A percentile compares a stretch with the other conserved stretches of the same genome.
Evolutionary conservation across 92 coral and sea anemone genomes (phyloP).

Genomic region (Anthopleura xanthogrammica): DNA sequence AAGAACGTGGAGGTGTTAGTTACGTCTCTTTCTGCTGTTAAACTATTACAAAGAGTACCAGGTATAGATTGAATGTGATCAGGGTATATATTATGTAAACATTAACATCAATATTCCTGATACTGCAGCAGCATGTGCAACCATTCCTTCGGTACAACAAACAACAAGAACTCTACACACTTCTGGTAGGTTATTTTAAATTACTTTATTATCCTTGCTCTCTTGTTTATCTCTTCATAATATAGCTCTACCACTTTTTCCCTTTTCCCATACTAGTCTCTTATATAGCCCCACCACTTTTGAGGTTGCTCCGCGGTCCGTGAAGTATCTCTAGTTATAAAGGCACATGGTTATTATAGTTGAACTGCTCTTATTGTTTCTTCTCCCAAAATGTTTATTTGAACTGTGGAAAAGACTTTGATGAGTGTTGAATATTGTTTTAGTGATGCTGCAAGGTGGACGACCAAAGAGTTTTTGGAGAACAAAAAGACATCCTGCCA

Average conservation of each 20-base stretch:
- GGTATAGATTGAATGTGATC: neutral
- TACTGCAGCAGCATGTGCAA: neutral
- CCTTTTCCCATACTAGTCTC: no score
- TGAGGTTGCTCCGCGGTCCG: no score
- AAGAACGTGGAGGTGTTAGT: neutral
- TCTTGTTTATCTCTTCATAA: neutral
- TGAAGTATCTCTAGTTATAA: no score
- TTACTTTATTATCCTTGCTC: neutral
- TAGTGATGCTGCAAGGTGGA: slow-evolving; percentile 61
- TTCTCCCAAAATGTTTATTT: no score
- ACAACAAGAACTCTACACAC: neutral
- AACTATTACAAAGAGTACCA: slow-evolving; percentile 1
- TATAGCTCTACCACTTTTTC: neutral
- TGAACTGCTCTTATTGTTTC: no score
- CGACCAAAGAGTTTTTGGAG: slow-evolving; percentile 93
- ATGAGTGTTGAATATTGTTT: neutral
- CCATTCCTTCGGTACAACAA: neutral
- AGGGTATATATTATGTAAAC: neutral
- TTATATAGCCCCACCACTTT: no score
- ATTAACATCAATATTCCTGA: neutral
- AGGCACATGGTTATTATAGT: no score
- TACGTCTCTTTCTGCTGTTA: neutral
- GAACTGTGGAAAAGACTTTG: no score
- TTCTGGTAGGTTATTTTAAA: neutral
- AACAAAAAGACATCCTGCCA: slow-evolving; percentile 81